Evolutionary conservation across 1,140 invertebrate species (phyloP), one percentile per base, ranked within the genome.

Genomic region (Neuroterus valhalla): DNA sequence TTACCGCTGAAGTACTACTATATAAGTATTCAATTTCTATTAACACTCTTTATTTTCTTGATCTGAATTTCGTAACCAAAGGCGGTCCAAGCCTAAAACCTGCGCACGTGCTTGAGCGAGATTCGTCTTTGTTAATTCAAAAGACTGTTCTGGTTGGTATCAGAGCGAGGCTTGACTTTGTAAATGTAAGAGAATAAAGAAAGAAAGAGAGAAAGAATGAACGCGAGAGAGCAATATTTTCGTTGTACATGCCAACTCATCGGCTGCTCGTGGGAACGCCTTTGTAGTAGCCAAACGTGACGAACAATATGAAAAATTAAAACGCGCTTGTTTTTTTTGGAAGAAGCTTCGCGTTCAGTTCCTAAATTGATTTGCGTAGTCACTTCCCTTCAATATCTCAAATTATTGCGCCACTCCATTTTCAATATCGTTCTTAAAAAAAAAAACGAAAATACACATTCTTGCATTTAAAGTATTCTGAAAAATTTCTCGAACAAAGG

Each of bases 221-320:
- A 42, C 11, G 44, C 38, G 15, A 72, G 75, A 80, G 74, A 79
- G 77, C 81, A 84, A 85, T 87, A 85, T 86, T 87, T 85, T 87
- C 85, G 81, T 87, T 87, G 85, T 85, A 85, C 80, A 79, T 86
- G 86, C 85, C 78, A 83, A 87, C 84, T 87, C 85, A 87, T 84
- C 75, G 85, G 81, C 84, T 75, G 76, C 77, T 82, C 85, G 85
- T 87, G 85, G 80, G 85, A 87, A 85, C 81, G 79, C 77, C 78
- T 82, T 85, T 85, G 82, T 85, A 79, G 78, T 68, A 83, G 73
- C 78, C 81, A 82, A 84, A 83, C 84, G 84, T 81, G 82, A 82
- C 81, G 77, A 78, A 85, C 84, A 85, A 86, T 87, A 81, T 81
- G 82, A 85, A 85, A 87, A 87, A 86, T 86, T 85, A 86, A 86